Base-by-base conservation (phyloP, 64 coral and sea anemone species). In the Dendrophyllia cribrosa region DNA sequence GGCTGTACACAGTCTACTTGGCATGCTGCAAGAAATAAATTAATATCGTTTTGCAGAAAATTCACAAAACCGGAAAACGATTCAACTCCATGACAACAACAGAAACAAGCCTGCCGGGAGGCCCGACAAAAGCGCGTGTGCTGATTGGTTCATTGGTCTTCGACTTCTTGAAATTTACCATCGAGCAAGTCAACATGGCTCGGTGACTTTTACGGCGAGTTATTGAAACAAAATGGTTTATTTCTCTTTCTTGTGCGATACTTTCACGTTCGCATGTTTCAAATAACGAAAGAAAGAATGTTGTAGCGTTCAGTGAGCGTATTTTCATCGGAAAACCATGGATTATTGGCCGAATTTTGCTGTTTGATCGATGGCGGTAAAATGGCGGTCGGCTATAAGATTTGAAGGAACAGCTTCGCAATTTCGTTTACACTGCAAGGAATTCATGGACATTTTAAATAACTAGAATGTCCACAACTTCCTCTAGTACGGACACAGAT, bases 51-150 rank as follows among this genome's bases (percentile, higher is more conserved):
- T 34, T 34, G 34, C 34, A 34, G 34, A 34, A 34, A 34, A 34
- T 34, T 34, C 34, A 34, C 34, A 34, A 34, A n/a, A n/a, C n/a
- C n/a, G n/a, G n/a, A n/a, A n/a, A 34, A 34, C 34, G 34, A 34
- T 34, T 34, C 34, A 34, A 34, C 53, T 77, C 75, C 75, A 77
- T 77, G 75, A 77, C 75, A 49, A 77, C 75, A 55, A 55, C 49
- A 51, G 9, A 77, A 77, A 77, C 20, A 77, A 49, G 16, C 49
- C 6, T 6, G 14, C 72, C 44, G 49, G 45, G 11, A 55, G 20
- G 75, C 9, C 51, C 48, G 75, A 9, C 75, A 77, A n/a, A 77
- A 77, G 21, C 49, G 19, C 51, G 75, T n/a, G 21, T 56, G 50
- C 17, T 77, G 75, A 77, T 77, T 77, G 75, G 75, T 56, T 17